phyloP scores from a whole-genome alignment of 2,888 invertebrate genomes.

The Parnassius orleans region DNA sequence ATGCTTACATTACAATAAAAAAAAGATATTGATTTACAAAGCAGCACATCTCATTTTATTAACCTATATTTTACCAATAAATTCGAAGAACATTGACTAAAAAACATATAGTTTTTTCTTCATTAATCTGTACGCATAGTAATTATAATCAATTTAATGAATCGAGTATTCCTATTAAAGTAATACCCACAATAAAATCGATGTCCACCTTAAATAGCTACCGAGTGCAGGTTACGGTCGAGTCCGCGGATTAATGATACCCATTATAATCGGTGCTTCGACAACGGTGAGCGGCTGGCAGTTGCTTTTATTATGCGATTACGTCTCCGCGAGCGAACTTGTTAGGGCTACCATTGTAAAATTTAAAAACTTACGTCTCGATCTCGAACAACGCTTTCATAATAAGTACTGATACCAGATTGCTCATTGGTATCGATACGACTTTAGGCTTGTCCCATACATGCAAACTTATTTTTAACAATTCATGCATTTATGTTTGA shows the following conservation, averaged over 20 bases:
- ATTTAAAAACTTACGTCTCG: background rate
- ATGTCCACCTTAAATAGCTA: constrained; percentile 39
- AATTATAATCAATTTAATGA: constrained; percentile 28
- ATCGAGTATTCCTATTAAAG: constrained; percentile 35
- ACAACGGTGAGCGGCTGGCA: constrained; percentile 36
- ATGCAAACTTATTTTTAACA: too few species aligned
- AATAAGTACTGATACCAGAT: too few species aligned
- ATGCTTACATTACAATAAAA: background rate
- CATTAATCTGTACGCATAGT: constrained; percentile 4
- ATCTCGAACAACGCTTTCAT: background rate
- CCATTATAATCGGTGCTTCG: constrained; percentile 61
- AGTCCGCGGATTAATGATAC: constrained; percentile 58
- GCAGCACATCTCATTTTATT: too few species aligned
- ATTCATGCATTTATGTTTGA: too few species aligned
- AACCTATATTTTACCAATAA: too few species aligned
- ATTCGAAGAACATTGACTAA: background rate
- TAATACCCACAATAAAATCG: constrained; percentile 40
- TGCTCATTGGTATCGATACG: too few species aligned
- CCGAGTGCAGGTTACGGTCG: constrained; percentile 45
- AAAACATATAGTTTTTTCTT: background rate
- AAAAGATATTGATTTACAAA: too few species aligned
- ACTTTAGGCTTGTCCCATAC: too few species aligned
- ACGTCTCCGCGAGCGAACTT: background rate
- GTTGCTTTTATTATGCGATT: constrained; percentile 37
- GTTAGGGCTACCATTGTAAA: background rate